phyloP scores from a whole-genome alignment of 2,888 invertebrate genomes.

The Tiliacea aurago region DNA sequence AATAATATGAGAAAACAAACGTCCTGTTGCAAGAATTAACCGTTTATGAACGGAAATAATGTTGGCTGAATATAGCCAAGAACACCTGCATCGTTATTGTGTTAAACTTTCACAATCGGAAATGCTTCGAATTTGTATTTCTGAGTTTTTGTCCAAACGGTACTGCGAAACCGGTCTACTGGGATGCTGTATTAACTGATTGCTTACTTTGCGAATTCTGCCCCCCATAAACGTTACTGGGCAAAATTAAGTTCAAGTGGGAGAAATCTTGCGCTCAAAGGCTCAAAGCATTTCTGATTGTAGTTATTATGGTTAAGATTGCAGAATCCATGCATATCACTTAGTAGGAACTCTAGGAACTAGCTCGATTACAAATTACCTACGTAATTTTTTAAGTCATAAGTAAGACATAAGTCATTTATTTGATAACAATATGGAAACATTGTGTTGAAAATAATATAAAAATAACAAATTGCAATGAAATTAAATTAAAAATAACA shows the following conservation, averaged over 20 bases:
- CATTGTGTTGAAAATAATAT: no score
- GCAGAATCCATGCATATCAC: not conserved
- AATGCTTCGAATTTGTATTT: constrained; percentile 33
- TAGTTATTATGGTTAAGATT: not conserved
- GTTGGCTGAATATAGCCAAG: constrained; percentile 37
- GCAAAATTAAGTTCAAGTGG: not conserved
- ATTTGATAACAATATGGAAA: no score
- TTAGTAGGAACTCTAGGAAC: not conserved
- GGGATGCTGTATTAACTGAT: not conserved
- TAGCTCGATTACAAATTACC: not conserved
- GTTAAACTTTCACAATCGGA: constrained; percentile 44
- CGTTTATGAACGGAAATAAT: constrained; percentile 17
- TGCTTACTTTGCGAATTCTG: constrained; percentile 5
- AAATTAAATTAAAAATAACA: no score
- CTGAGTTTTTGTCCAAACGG: constrained; percentile 31
- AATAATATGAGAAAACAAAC: not conserved
- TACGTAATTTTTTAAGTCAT: constrained; percentile 1
- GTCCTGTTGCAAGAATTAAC: constrained; percentile 16
- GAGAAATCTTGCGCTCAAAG: not conserved
- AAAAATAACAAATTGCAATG: no score
- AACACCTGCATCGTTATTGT: constrained; percentile 43
- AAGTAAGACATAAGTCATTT: no score
- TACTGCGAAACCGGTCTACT: not conserved
- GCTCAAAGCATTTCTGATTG: not conserved
- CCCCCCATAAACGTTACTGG: not conserved